A percentile compares a stretch with the other conserved stretches of the same genome.
Evolutionary conservation across 2,888 invertebrate species (phyloP).

Genomic region (Yponomeuta cagnagella): DNA sequence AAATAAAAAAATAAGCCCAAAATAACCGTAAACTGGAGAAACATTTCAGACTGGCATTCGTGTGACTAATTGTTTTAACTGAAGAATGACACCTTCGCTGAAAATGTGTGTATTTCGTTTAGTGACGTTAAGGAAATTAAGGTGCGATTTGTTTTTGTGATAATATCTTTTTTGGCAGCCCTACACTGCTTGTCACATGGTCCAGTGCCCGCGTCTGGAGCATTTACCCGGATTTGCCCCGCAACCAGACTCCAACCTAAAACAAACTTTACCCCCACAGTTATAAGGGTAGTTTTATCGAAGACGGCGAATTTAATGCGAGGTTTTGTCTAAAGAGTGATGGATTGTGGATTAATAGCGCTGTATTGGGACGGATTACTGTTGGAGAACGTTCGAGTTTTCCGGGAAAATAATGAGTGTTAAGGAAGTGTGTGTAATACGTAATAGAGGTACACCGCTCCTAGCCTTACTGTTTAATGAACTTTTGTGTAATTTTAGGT

Average conservation of each 20-base stretch:
- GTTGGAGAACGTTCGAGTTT: neutral
- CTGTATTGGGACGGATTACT: conserved; percentile 3
- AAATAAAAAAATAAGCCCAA: too few relatives aligned
- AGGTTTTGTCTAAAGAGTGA: conserved; percentile 7
- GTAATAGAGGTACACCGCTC: neutral
- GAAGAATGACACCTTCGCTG: too few relatives aligned
- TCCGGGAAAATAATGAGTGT: neutral
- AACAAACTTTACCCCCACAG: neutral
- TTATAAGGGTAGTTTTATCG: neutral
- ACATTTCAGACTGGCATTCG: too few relatives aligned
- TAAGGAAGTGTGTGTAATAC: neutral
- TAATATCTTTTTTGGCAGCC: neutral
- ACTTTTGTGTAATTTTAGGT: too few relatives aligned
- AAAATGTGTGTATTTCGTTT: too few relatives aligned
- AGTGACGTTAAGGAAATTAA: too few relatives aligned
- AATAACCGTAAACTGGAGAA: too few relatives aligned
- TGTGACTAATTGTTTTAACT: too few relatives aligned
- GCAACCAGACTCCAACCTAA: conserved; percentile 1
- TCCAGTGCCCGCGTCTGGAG: conserved; percentile 32
- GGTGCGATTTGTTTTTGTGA: neutral
- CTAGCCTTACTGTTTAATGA: too few relatives aligned
- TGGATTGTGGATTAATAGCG: conserved; percentile 9
- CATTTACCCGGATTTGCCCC: conserved; percentile 27
- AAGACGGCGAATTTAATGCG: neutral
- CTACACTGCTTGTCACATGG: conserved; percentile 34